These are phyloP conservation scores for Aptenodytes forsteri DNA, from an alignment of 2,113 vertebrate species.

Conservation along the genomic window DNA sequence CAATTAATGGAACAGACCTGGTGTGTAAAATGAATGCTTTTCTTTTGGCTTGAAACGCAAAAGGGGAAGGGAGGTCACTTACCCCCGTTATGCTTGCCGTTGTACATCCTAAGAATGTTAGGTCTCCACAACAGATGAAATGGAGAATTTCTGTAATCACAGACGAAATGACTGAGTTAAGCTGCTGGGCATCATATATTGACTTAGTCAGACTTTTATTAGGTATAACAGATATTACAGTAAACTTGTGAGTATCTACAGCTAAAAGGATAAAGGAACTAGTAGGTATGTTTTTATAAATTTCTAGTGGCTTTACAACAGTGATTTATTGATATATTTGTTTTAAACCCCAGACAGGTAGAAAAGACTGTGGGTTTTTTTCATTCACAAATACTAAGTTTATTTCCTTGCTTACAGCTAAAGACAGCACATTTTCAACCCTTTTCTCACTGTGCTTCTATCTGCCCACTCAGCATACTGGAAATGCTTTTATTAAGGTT, in stretches of 20 bases:
- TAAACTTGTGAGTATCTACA: background rate
- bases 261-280: background rate
- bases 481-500: background rate
- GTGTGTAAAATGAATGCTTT: background rate
- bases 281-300: background rate
- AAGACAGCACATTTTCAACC: background rate
- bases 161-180: background rate
- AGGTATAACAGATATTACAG: background rate
- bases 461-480: background rate
- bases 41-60: background rate
- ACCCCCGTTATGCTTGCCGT: accelerated
- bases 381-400: background rate
- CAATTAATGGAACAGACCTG: background rate
- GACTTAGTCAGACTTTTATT: background rate
- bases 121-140: no score
- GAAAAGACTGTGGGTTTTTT: background rate
- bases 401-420: background rate
- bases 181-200: background rate
- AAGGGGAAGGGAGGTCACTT: background rate
- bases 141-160: background rate
- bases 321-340: background rate
- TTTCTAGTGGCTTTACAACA: background rate
- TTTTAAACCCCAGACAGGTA: background rate
- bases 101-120: background rate
- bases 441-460: background rate